Conservation (phyloP, 2,113 vertebrate species). For the Tachycineta bicolor region DNA sequence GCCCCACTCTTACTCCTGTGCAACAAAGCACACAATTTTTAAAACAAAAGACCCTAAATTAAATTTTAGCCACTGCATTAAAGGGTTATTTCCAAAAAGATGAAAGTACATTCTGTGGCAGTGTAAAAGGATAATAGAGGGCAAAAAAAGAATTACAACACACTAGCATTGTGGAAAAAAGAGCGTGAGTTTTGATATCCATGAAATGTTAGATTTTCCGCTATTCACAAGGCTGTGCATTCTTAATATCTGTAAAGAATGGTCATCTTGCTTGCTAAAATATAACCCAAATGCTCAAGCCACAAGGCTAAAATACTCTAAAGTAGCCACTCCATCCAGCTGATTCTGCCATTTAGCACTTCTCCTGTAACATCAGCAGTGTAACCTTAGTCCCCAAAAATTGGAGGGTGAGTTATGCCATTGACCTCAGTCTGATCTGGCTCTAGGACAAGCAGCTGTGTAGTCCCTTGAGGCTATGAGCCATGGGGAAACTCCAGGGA, state of each 20-base stretch:
- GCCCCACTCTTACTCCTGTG: background rate
- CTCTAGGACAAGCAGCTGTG: background rate
- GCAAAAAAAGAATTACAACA: conserved; percentile 42
- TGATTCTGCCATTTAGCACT: conserved; percentile 46
- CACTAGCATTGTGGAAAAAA: conserved; percentile 29
- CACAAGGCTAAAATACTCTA: conserved; percentile 13
- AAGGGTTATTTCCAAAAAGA: conserved; percentile 39
- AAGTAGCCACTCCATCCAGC: conserved; percentile 42
- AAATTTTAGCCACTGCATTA: conserved; percentile 33
- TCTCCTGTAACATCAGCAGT: conserved; percentile 8
- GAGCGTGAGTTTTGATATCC: conserved; percentile 42
- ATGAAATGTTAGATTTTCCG: conserved; percentile 69
- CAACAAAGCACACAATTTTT: background rate
- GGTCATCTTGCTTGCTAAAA: conserved; percentile 55
- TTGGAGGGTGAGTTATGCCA: background rate
- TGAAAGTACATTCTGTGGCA: conserved; percentile 28
- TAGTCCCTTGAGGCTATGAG: background rate
- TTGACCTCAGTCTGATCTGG: background rate
- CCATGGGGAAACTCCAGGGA: background rate
- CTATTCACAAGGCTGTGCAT: conserved; percentile 57
- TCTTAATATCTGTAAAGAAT: conserved; percentile 67
- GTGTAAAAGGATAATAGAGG: conserved; percentile 42
- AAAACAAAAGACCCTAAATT: conserved; percentile 30
- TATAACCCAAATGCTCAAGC: background rate
- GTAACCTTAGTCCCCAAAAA: conserved; percentile 53